Conservation (phyloP, 2,888 invertebrate genomes). For the Sacculina carcini region DNA sequence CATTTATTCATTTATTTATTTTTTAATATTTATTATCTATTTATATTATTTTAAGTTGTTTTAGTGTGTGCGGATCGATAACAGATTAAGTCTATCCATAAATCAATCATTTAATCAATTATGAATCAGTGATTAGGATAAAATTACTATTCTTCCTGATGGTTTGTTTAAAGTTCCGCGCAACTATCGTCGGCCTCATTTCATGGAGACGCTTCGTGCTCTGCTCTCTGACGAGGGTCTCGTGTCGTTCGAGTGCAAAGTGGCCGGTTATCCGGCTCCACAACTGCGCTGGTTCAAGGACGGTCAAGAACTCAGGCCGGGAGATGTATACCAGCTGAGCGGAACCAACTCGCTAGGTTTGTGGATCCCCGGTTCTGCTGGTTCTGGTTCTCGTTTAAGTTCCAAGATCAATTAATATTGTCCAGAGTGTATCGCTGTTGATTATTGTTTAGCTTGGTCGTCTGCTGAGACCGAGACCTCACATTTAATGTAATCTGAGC, state of each 20-base stretch:
- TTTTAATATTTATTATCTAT: no score
- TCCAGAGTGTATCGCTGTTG: no score
- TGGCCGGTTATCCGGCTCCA: constrained; percentile 72
- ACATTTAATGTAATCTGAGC: no score
- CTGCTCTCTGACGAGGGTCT: constrained; percentile 69
- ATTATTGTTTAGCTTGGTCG: no score
- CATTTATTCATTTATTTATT: no score
- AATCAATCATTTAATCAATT: no score
- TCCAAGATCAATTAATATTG: not conserved
- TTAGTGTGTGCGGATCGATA: no score
- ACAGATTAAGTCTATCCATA: no score
- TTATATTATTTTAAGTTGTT: no score
- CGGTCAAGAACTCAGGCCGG: constrained; percentile 66
- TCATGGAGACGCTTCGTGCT: constrained; percentile 68
- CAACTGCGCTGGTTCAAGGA: constrained; percentile 72
- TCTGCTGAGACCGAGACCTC: no score
- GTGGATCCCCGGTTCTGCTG: not conserved
- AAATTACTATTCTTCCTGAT: not conserved
- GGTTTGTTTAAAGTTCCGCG: constrained; percentile 41
- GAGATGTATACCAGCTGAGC: constrained; percentile 70
- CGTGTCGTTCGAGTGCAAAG: constrained; percentile 77
- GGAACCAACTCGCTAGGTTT: constrained; percentile 63
- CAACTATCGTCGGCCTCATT: constrained; percentile 63
- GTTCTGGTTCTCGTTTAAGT: not conserved
- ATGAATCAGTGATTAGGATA: no score